Percentiles rank a stretch among this genome's conserved stretches.
phyloP scores from a whole-genome alignment of 2,113 vertebrate genomes.

The Centropristis striata region DNA sequence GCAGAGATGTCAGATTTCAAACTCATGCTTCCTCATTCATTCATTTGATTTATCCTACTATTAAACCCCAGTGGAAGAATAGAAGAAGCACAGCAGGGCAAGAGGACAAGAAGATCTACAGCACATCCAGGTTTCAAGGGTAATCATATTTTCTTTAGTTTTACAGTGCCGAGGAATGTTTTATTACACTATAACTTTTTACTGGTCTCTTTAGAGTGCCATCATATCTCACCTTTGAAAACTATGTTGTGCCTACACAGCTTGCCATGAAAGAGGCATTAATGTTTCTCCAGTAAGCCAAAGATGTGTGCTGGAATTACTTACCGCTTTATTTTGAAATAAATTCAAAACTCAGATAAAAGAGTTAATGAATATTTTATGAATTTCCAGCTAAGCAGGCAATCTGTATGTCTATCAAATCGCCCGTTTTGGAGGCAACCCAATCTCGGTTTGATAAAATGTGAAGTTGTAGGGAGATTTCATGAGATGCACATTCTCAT shows the following conservation, averaged over 20 bases:
- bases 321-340: conserved; percentile 22
- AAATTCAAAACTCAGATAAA: conserved; percentile 37
- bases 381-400: conserved; percentile 1
- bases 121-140: conserved; percentile 59
- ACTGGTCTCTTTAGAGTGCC: conserved; percentile 47
- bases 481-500: neutral
- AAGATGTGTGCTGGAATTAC: conserved; percentile 9
- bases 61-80: conserved; percentile 31
- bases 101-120: conserved; percentile 50
- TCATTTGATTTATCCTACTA: conserved; percentile 30
- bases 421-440: neutral
- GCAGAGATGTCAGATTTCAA: conserved; percentile 10
- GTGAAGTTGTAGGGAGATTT: neutral
- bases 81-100: conserved; percentile 10
- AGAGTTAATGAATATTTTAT: conserved; percentile 40
- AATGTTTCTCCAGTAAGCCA: conserved; percentile 13
- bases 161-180: conserved; percentile 59
- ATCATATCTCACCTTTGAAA: conserved; percentile 64
- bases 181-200: conserved; percentile 68
- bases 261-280: neutral
- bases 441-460: neutral
- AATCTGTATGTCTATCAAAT: conserved; percentile 15
- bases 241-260: conserved; percentile 38
- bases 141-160: conserved; percentile 76
- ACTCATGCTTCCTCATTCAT: conserved; percentile 24